Evolutionary conservation across 2,113 vertebrate genomes (phyloP).

Genomic region (Chlorodrepanis virens): DNA sequence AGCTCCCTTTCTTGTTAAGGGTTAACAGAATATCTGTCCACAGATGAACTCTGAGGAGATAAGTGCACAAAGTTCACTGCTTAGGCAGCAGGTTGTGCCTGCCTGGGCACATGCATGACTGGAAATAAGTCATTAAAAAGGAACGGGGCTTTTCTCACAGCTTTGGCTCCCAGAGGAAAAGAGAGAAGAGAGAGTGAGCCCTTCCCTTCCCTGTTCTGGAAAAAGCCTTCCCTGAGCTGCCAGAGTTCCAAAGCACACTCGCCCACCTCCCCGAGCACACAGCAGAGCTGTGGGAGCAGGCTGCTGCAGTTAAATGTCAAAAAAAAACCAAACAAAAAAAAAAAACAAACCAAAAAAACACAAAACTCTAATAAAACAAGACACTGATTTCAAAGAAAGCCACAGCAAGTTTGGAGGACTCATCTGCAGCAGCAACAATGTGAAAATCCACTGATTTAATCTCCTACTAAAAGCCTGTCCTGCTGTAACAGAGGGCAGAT

Average conservation of each 20-base stretch:
- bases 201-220: not conserved
- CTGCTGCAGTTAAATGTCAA: not conserved
- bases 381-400: not conserved
- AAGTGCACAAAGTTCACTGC: slow-evolving; percentile 26
- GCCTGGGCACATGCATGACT: not conserved
- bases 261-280: not conserved
- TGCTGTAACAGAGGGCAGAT: not conserved
- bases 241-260: not conserved
- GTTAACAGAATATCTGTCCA: not conserved
- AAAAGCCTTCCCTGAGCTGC: not conserved
- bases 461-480: not conserved
- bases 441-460: not conserved
- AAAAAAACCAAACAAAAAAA: not conserved
- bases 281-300: not conserved
- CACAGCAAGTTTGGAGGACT: not conserved
- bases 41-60: not conserved
- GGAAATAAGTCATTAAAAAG: not conserved
- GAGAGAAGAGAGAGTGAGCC: not conserved
- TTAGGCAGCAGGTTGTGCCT: slow-evolving; percentile 12
- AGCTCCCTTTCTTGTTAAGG: not conserved
- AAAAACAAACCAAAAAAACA: not conserved
- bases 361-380: not conserved
- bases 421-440: not conserved
- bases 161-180: not conserved
- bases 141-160: not conserved